Percentiles rank a stretch among this genome's conserved stretches.
Evolutionary conservation across 2,888 invertebrate species (phyloP).

Genomic region (Agonopterix heracliana): DNA sequence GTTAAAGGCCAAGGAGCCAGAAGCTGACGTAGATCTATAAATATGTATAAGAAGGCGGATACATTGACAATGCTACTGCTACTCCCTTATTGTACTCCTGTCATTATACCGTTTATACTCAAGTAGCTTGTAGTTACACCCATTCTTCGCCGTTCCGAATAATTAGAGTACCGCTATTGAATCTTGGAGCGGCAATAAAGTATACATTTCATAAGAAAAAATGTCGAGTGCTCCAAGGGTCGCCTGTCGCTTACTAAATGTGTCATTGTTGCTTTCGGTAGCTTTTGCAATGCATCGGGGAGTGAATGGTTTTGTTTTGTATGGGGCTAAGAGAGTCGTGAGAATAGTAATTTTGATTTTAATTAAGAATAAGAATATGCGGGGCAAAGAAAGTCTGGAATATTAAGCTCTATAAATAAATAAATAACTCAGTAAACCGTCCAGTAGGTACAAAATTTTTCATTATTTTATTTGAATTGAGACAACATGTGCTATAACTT

Average conservation of each 20-base stretch:
- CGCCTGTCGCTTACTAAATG: slow-evolving; percentile 58
- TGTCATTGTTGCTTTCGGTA: slow-evolving; percentile 56
- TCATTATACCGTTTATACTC: slow-evolving; percentile 54
- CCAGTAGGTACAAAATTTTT: too few species aligned
- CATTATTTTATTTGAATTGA: too few species aligned
- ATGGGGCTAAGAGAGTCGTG: slow-evolving; percentile 59
- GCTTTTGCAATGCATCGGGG: slow-evolving; percentile 29
- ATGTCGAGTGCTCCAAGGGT: slow-evolving; percentile 56
- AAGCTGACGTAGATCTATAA: slow-evolving; percentile 30
- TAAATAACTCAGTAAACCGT: too few species aligned
- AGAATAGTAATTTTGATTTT: slow-evolving; percentile 35
- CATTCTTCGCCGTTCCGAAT: slow-evolving; percentile 71
- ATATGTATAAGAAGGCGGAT: slow-evolving; percentile 68
- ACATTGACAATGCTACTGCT: slow-evolving; percentile 52
- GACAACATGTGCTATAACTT: too few species aligned
- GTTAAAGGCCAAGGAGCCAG: slow-evolving; percentile 16
- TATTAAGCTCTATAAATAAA: too few species aligned
- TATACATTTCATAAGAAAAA: slow-evolving; percentile 68
- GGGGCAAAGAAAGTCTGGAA: too few species aligned
- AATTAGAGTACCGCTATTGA: slow-evolving; percentile 62
- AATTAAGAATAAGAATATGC: neutral
- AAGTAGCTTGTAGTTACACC: slow-evolving; percentile 51
- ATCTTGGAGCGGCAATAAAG: slow-evolving; percentile 50
- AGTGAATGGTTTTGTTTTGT: slow-evolving; percentile 44
- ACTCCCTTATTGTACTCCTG: slow-evolving; percentile 54